Conservation (phyloP, 2,888 invertebrate species). For the Trachelus tabidus region DNA sequence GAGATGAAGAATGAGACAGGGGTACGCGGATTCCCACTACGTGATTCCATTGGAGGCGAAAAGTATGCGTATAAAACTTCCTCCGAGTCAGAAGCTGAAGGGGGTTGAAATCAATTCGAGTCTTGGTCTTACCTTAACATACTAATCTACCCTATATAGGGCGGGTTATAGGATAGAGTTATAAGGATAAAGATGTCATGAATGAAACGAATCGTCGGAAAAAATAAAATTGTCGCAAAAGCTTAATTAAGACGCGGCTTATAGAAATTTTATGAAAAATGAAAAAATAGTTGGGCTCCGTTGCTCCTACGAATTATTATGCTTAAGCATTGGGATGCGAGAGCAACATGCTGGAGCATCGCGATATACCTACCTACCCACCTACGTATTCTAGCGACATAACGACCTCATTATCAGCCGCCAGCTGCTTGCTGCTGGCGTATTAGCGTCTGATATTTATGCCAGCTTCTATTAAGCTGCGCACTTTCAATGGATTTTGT, state of each 20-base stretch:
- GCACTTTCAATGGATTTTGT: slow-evolving; percentile 15
- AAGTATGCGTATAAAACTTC: background rate
- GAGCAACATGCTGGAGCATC: background rate
- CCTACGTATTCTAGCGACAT: slow-evolving; percentile 28
- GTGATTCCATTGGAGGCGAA: background rate
- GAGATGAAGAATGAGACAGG: background rate
- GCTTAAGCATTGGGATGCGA: background rate
- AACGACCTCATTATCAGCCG: slow-evolving; percentile 59
- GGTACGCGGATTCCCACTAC: background rate
- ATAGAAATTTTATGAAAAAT: background rate
- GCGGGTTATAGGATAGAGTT: background rate
- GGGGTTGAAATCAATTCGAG: background rate
- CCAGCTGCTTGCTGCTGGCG: slow-evolving; percentile 42
- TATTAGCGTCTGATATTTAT: slow-evolving; percentile 56
- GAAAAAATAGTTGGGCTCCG: background rate
- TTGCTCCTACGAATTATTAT: background rate
- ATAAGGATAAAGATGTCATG: background rate
- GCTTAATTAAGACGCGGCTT: background rate
- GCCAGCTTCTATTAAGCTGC: slow-evolving; percentile 49
- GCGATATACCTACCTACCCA: background rate
- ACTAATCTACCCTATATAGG: background rate
- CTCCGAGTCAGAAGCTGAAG: background rate
- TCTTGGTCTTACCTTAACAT: background rate
- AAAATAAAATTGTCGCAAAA: background rate
- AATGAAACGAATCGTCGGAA: background rate